Conservation (phyloP, 2,888 invertebrate genomes). For the Diarsia dahlii region DNA sequence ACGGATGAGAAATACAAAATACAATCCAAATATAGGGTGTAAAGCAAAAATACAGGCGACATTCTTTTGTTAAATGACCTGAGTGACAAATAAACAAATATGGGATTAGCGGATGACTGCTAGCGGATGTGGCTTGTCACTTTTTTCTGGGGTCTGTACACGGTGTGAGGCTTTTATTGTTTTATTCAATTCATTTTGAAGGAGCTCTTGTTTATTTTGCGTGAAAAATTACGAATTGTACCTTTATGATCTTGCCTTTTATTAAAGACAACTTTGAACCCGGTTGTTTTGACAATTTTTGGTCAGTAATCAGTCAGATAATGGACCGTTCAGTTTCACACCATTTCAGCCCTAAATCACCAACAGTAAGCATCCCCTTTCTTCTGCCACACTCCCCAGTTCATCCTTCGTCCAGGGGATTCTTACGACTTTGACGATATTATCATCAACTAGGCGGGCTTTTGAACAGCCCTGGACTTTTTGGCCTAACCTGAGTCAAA, state of each 20-base stretch:
- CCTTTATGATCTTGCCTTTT: background rate
- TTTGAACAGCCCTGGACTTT: background rate
- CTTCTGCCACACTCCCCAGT: background rate
- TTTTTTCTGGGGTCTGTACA: constrained; percentile 53
- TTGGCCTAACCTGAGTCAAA: background rate
- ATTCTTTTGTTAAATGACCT: constrained; percentile 64
- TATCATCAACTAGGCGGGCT: background rate
- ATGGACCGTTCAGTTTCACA: background rate
- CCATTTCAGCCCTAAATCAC: background rate
- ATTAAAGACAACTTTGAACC: background rate
- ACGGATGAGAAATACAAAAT: constrained; percentile 34
- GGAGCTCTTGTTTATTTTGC: constrained; percentile 9
- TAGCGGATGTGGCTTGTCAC: constrained; percentile 39
- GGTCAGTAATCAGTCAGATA: too few relatives aligned
- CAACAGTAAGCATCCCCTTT: background rate
- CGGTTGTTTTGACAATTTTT: too few relatives aligned
- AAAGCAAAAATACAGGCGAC: constrained; percentile 43
- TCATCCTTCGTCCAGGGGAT: background rate
- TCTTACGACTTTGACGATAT: background rate
- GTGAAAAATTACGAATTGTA: background rate
- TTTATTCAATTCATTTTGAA: constrained; percentile 33
- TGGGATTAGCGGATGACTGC: constrained; percentile 44
- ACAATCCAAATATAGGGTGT: constrained; percentile 43
- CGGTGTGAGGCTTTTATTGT: constrained; percentile 28
- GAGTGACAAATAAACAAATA: constrained; percentile 62